Percentiles rank a stretch among this genome's conserved stretches.
phyloP scores from a whole-genome alignment of 2,888 invertebrate species.

The Thymelicus lineola region DNA sequence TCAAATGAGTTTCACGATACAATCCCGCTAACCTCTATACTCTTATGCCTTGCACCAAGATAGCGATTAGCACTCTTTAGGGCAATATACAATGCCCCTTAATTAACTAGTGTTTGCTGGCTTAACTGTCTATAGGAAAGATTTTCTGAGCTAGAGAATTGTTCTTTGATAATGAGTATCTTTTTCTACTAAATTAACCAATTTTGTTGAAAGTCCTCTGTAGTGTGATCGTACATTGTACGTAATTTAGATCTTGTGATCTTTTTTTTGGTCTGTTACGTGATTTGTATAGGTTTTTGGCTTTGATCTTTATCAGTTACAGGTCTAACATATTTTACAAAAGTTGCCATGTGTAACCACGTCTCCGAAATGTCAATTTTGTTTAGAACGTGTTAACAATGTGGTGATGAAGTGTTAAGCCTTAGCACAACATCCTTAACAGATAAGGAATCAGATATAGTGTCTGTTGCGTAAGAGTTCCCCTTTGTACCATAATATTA shows the following conservation, averaged over 20 bases:
- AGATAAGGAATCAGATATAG: too few relatives aligned
- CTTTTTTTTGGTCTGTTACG: too few relatives aligned
- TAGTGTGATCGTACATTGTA: neutral
- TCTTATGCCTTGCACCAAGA: neutral
- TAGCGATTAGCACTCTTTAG: conserved; percentile 6
- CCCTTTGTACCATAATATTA: too few relatives aligned
- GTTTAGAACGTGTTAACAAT: too few relatives aligned
- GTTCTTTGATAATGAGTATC: conserved; percentile 18
- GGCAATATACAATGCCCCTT: conserved; percentile 14
- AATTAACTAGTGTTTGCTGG: conserved; percentile 26
- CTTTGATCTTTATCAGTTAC: too few relatives aligned
- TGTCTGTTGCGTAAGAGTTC: too few relatives aligned
- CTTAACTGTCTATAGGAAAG: conserved; percentile 10
- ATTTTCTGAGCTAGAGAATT: conserved; percentile 14
- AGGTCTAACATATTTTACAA: too few relatives aligned
- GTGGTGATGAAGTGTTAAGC: too few relatives aligned
- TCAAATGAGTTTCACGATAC: neutral
- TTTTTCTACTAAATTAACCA: conserved; percentile 8
- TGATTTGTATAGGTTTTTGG: too few relatives aligned
- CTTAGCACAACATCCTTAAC: too few relatives aligned
- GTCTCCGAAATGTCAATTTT: too few relatives aligned
- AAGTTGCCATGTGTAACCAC: too few relatives aligned
- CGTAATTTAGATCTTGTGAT: neutral
- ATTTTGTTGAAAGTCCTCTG: neutral
- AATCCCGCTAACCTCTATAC: neutral